Evolutionary conservation across 2,888 invertebrate species (phyloP), one percentile per base, ranked within the genome.

Genomic region (Silvanus unidentatus): DNA sequence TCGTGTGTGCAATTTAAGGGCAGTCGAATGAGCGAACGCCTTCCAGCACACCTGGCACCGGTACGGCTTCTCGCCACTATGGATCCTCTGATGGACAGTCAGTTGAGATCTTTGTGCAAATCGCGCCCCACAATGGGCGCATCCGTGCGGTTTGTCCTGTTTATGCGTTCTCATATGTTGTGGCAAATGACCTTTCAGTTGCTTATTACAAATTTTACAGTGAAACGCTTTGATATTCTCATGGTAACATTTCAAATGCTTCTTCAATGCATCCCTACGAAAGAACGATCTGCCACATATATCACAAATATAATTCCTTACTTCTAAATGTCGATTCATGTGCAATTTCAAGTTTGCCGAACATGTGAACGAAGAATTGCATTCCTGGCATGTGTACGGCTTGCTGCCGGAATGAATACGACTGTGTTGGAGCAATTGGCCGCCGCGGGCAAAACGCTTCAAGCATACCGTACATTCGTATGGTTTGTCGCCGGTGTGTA

Each of bases 41-140:
- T 83, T 81, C 72, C 81, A 78, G 65, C 88, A 88, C 44, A 91
- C 88, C 57, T 82, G 81, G 69, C 92, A 92, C 12, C 81, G 75
- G 64, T 88, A 92, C 0, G 92, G 92, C 42, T 87, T 77, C 54
- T 84, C 88, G 0, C 91, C 91, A 0, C 87, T 85, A 63, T 92
- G 92, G n/a, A 83, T 84, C 11, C 91, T 77, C 63, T 84, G 82
- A 58, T 92, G 91, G 0, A 91, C 90, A 9, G 84, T 88, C 51
- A 89, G 69, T 64, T 92, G 91, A 0, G 88, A 88, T 49, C 88
- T 82, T 64, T 91, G 91, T 0, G 86, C 87, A 60, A 92, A 92
- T 22, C 81, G 73, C 40, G 86, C 83, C 1, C 86, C 84, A 64
- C 91, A 92, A 4, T 82, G 82, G 1, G 81, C 80, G 58, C 91